phyloP scores from a whole-genome alignment of 1,140 invertebrate species.

The Drosophila lacteicornis region DNA sequence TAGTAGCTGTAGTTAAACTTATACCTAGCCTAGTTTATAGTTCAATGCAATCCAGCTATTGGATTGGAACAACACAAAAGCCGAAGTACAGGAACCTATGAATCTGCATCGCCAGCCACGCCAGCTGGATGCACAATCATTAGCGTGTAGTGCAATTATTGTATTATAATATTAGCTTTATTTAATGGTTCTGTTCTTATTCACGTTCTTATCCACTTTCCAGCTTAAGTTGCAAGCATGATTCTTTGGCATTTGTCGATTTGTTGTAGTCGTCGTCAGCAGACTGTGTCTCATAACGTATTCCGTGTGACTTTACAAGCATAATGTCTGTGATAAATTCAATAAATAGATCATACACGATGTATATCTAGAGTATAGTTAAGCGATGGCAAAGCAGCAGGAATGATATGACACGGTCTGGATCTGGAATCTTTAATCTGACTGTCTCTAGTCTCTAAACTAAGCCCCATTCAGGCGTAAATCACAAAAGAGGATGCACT shows the following conservation, averaged over 20 bases:
- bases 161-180: constrained; percentile 57
- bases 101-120: constrained; percentile 50
- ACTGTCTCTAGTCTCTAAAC: constrained; percentile 53
- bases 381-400: constrained; percentile 20
- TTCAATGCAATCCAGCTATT: constrained; percentile 44
- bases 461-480: constrained; percentile 62
- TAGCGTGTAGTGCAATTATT: constrained; percentile 34
- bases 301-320: constrained; percentile 75
- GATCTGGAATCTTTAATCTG: constrained; percentile 33
- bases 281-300: constrained; percentile 68
- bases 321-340: constrained; percentile 82
- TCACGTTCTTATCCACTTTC: constrained; percentile 10
- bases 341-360: constrained; percentile 60
- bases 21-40: constrained; percentile 49
- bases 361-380: constrained; percentile 19
- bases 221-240: constrained; percentile 32
- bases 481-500: constrained; percentile 60
- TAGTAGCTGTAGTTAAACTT: constrained; percentile 31
- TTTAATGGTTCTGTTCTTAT: constrained; percentile 41
- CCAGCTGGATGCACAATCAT: constrained; percentile 30
- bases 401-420: constrained; percentile 52
- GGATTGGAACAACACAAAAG: constrained; percentile 27
- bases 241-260: constrained; percentile 39
- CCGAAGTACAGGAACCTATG: constrained; percentile 73
- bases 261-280: constrained; percentile 52